Conservation (phyloP, 2,113 vertebrate genomes). For the Anser brachyrhynchus region DNA sequence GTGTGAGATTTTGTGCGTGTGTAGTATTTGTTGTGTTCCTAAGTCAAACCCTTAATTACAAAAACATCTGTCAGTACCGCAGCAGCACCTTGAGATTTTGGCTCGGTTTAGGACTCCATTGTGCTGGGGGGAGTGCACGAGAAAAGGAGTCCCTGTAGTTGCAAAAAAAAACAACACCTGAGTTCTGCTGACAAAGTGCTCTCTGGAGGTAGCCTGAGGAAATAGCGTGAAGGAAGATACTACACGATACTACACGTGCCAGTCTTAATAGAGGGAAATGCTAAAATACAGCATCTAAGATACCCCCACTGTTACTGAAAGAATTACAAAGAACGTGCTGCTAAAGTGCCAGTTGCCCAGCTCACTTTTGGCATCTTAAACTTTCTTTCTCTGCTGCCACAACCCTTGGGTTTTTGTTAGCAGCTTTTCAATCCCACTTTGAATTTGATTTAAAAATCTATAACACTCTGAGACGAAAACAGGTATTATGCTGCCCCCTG, state of each 20-base stretch:
- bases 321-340: neutral
- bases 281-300: neutral
- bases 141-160: neutral
- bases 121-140: neutral
- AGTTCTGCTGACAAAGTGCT: neutral
- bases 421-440: neutral
- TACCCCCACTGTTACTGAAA: accelerated
- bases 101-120: neutral
- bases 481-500: neutral
- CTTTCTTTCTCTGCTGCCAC: neutral
- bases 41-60: neutral
- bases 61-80: neutral
- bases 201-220: neutral
- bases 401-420: neutral
- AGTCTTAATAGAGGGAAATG: too few species aligned
- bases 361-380: neutral
- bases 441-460: neutral
- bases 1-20: too few species aligned
- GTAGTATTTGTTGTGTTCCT: neutral
- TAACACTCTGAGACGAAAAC: neutral
- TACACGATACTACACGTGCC: neutral
- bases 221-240: neutral
- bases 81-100: neutral
- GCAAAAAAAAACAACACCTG: neutral
- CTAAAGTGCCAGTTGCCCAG: neutral